phyloP scores from a whole-genome alignment of 1,140 invertebrate genomes.

The Bombus impatiens region DNA sequence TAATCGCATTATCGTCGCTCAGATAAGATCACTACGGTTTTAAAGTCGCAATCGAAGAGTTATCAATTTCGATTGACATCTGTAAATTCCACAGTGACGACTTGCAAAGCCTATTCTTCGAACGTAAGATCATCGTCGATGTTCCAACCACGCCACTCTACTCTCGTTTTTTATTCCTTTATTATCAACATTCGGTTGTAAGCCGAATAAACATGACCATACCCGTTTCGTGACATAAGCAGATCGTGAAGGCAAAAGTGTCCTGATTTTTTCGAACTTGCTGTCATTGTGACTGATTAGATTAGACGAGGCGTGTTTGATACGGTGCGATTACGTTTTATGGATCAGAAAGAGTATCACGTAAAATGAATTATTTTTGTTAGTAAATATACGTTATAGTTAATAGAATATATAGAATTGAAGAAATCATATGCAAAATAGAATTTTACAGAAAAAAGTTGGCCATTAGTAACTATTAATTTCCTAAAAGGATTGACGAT shows the following conservation, averaged over 20 bases:
- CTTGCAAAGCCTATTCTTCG: conserved; percentile 9
- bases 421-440: too few relatives aligned
- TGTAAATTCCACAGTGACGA: conserved; percentile 37
- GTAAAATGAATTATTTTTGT: too few relatives aligned
- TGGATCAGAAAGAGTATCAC: background rate
- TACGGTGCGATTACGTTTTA: background rate
- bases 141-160: background rate
- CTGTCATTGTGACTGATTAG: background rate
- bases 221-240: background rate
- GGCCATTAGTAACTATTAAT: too few relatives aligned
- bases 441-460: too few relatives aligned
- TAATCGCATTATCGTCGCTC: conserved; percentile 19
- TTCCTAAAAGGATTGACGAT: too few relatives aligned
- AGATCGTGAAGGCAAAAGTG: background rate
- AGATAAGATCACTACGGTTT: background rate
- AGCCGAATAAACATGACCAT: background rate
- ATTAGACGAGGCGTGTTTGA: background rate
- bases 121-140: background rate
- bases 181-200: background rate
- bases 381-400: too few relatives aligned
- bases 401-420: too few relatives aligned
- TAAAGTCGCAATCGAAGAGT: background rate
- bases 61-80: conserved; percentile 19
- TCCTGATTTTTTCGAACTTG: background rate
- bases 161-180: conserved; percentile 24